Evolutionary conservation across 2,797 vertebrate genomes (phyloP).

Genomic region (Diglossa cyanea): DNA sequence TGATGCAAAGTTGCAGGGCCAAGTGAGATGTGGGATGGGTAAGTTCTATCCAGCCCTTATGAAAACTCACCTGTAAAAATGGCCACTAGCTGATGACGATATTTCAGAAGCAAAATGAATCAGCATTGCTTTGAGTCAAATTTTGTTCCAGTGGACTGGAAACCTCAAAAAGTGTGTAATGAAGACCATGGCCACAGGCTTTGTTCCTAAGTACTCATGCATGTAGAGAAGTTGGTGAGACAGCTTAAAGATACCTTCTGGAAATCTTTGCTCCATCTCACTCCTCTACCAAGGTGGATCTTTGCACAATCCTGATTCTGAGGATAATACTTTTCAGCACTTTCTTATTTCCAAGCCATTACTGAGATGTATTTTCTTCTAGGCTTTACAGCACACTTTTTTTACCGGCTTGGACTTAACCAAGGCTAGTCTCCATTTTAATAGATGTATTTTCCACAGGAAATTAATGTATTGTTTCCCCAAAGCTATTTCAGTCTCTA

Average conservation of each 20-base stretch:
- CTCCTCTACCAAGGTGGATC: background rate
- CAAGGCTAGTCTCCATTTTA: conserved; percentile 27
- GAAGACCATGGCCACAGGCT: background rate
- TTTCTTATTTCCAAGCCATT: background rate
- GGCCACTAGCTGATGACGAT: background rate
- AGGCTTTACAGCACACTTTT: background rate
- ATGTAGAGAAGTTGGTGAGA: background rate
- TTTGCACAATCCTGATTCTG: background rate
- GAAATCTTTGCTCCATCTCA: background rate
- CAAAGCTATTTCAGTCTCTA: conserved; percentile 56
- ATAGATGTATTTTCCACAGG: conserved; percentile 67
- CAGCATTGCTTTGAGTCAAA: background rate
- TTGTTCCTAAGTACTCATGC: accelerated
- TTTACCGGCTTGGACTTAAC: background rate
- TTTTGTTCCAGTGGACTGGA: background rate
- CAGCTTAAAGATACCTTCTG: background rate
- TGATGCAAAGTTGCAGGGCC: background rate
- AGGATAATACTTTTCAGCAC: background rate
- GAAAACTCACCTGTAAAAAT: background rate
- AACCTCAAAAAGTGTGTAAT: background rate
- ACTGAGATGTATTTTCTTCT: background rate
- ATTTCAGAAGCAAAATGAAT: background rate
- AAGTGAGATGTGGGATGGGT: background rate
- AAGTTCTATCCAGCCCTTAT: background rate
- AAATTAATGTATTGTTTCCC: conserved; percentile 69